These are phyloP conservation scores for Platysteira castanea DNA, from an alignment of 2,113 vertebrate species.

Conservation along the genomic window DNA sequence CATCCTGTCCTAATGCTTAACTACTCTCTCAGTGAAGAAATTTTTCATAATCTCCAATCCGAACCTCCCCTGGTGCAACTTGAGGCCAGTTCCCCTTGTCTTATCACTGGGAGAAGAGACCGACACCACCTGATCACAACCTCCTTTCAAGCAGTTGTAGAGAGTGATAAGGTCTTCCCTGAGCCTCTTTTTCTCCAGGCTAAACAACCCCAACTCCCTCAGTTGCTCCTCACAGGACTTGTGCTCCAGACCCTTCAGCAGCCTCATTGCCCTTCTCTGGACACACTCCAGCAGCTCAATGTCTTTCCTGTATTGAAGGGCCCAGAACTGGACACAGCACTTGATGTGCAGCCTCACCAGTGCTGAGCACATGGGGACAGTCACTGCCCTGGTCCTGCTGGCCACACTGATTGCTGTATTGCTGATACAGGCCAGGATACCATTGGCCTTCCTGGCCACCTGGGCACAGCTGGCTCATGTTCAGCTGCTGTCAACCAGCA, in stretches of 20 bases:
- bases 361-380: fast-evolving
- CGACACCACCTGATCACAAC: not conserved
- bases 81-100: not conserved
- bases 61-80: not conserved
- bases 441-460: not conserved
- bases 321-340: not conserved
- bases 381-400: not conserved
- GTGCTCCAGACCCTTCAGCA: not conserved
- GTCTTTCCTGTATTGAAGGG: not conserved
- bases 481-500: not conserved
- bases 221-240: not conserved
- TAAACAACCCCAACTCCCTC: not conserved
- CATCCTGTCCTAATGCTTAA: not conserved
- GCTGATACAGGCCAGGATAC: not conserved
- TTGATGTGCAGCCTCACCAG: not conserved
- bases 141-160: not conserved
- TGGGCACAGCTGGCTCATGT: not conserved
- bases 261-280: not conserved
- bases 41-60: not conserved
- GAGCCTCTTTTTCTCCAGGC: not conserved
- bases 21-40: not conserved
- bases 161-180: not conserved
- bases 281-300: fast-evolving
- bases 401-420: not conserved
- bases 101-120: not conserved